These are phyloP conservation scores for Coregonus clupeaformis DNA, from an alignment of 2,113 vertebrate species.

Conservation along the genomic window DNA sequence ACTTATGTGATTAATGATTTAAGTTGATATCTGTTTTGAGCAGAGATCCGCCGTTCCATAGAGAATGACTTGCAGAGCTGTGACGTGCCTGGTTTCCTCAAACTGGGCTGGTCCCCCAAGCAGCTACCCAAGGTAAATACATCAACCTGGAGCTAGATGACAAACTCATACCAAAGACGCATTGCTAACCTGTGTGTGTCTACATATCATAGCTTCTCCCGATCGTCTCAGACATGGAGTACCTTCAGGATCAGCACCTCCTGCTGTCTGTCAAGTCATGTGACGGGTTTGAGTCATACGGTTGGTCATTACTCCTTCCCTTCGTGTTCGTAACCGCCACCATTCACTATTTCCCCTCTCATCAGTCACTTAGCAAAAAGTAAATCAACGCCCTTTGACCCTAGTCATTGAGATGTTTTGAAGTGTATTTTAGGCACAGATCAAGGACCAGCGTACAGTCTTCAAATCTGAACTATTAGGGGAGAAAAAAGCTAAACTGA, in stretches of 20 bases:
- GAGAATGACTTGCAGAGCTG: slow-evolving; percentile 83
- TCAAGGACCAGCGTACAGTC: too few species aligned
- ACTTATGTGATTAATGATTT: neutral
- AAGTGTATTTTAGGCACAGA: too few species aligned
- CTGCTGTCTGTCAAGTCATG: slow-evolving; percentile 84
- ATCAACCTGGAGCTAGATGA: neutral
- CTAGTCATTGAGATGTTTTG: neutral
- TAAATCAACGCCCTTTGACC: neutral
- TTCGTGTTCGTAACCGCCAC: neutral
- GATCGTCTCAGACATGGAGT: slow-evolving; percentile 78
- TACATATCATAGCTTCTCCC: slow-evolving; percentile 73
- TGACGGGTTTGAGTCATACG: slow-evolving; percentile 89
- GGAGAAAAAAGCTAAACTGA: too few species aligned
- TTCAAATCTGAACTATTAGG: too few species aligned
- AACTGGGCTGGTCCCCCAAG: slow-evolving; percentile 80
- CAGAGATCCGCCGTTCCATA: slow-evolving; percentile 78
- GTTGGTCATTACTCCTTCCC: slow-evolving; percentile 54
- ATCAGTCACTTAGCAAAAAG: too few species aligned
- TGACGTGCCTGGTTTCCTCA: slow-evolving; percentile 82
- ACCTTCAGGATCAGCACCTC: slow-evolving; percentile 83
- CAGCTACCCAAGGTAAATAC: slow-evolving; percentile 80
- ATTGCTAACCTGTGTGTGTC: slow-evolving; percentile 8
- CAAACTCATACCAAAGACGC: neutral
- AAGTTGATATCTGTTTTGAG: neutral
- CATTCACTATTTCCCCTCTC: neutral